A percentile compares a stretch with the other conserved stretches of the same genome.
These are phyloP conservation scores for Phalacrocorax pelagicus DNA, from an alignment of 2,113 vertebrate species.

Conservation along the genomic window DNA sequence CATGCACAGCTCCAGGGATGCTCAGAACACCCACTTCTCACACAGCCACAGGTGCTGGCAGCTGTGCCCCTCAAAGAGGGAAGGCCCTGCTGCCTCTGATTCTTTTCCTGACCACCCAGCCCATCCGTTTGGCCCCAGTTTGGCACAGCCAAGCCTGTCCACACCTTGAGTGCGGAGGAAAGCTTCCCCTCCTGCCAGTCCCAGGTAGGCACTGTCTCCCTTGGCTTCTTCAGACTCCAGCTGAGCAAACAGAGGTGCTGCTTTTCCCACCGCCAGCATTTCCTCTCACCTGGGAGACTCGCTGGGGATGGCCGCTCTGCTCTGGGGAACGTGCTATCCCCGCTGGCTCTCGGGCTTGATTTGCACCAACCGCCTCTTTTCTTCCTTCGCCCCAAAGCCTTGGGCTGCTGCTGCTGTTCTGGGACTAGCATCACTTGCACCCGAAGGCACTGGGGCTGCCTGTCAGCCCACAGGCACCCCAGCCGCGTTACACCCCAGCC, in stretches of 20 bases:
- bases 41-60: rapidly evolving
- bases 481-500: neutral
- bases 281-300: neutral
- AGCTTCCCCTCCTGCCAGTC: neutral
- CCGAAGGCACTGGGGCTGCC: neutral
- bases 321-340: neutral
- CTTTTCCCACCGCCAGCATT: neutral
- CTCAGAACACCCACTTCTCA: neutral
- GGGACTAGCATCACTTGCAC: neutral
- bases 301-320: neutral
- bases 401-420: neutral
- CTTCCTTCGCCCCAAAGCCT: neutral
- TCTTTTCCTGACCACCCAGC: neutral
- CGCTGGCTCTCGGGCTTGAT: neutral
- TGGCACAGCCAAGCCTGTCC: neutral
- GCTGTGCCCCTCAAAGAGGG: rapidly evolving
- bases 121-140: rapidly evolving
- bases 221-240: neutral
- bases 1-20: neutral
- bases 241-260: conserved; percentile 26
- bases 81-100: neutral
- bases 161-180: rapidly evolving
- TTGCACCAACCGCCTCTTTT: neutral
- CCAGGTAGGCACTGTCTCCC: neutral
- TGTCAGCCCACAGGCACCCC: neutral